Base-by-base conservation (phyloP, 2,888 invertebrate species). In the Carpatolechia fugitivella region DNA sequence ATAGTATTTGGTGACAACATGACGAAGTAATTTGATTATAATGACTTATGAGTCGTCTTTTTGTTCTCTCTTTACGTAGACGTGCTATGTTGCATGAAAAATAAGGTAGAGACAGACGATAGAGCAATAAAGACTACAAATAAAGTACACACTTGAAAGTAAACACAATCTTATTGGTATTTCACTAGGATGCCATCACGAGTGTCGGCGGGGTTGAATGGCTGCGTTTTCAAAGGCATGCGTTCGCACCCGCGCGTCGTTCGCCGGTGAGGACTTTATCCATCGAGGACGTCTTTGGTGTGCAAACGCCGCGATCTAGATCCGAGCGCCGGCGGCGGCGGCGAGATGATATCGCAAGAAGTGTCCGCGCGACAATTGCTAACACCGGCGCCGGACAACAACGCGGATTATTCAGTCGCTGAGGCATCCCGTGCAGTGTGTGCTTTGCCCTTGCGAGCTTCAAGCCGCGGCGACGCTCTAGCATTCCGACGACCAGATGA, bases 361-460 rank as follows among this genome's bases (percentile, higher is more conserved):
- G 71, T 72, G 76, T 68, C 74, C 69, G 76, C 78, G 85, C 86
- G 87, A 87, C 88, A 87, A 87, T 86, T 87, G 86, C 85, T 84
- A 82, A 84, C 85, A 81, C 80, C 72, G 81, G 77, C 78, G 81
- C 80, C 76, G 76, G 63, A 71, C 69, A 74, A 76, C 84, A 74
- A 70, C 75, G 82, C 82, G 79, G 85, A 85, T 85, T 84, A 87
- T 85, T 83, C 85, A 80, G 68, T 68, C 70, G 69, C 69, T 64
- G 72, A 72, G 70, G 44, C 44, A 44, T 44, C 44, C 44, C 44
- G 44, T 66, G 41, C 66, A 69, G 72, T 75, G 74, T 60, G 68
- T 60, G 62, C 66, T 58, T 62, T 67, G 67, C 66, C 40, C 40
- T 41, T 18, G 40, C 44, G 29, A 72, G 66, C 68, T 71, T 72